Conservation (phyloP, 2,113 vertebrate species). For the Macroglossus sobrinus region DNA sequence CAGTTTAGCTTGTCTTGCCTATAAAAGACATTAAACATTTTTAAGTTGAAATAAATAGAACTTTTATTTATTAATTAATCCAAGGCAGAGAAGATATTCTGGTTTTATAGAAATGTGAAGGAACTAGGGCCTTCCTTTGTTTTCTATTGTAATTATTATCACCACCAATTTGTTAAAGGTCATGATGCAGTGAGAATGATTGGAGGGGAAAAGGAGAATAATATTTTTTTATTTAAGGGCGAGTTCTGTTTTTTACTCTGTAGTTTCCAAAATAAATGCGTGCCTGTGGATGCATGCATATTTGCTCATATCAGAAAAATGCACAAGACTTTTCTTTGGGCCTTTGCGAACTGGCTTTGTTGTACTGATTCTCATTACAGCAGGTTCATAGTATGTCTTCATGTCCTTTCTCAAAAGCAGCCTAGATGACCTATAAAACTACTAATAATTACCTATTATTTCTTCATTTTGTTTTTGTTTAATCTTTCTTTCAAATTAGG, state of each 20-base stretch:
- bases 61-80: neutral
- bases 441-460: neutral
- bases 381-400: neutral
- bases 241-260: neutral
- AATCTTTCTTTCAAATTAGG: neutral
- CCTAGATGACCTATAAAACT: neutral
- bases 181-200: neutral
- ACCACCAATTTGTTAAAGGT: neutral
- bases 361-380: neutral
- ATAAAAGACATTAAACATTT: neutral
- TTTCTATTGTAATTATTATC: neutral
- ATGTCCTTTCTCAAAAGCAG: neutral
- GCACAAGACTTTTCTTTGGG: neutral
- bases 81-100: neutral
- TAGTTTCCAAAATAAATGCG: neutral
- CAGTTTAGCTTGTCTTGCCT: neutral
- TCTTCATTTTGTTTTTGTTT: neutral
- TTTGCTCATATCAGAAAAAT: neutral
- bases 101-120: neutral
- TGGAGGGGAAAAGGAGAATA: neutral
- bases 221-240: neutral
- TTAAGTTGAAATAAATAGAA: neutral
- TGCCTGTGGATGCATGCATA: fast-evolving
- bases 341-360: neutral
- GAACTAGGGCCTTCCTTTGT: neutral